Percentiles rank a stretch among this genome's conserved stretches.
Conservation (phyloP, 53 echinoderm and acorn worm species). For the Holothuria leucospilota region DNA sequence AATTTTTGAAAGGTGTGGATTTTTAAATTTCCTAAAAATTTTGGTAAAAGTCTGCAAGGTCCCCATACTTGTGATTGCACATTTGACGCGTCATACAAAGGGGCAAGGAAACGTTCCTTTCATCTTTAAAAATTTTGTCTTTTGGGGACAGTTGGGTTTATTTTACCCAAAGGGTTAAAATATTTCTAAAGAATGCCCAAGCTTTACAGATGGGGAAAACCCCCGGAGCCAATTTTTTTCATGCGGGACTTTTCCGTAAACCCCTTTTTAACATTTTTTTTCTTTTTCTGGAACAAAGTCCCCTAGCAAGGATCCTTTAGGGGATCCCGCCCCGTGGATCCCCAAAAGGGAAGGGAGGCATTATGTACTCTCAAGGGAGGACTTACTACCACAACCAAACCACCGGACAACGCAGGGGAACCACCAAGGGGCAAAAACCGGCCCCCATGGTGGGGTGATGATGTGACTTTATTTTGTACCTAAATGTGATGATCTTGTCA, state of each 20-base stretch:
- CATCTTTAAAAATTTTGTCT: too few species aligned
- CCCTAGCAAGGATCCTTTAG: conserved; percentile 1
- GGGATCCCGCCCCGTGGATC: neutral
- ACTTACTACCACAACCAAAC: conserved; percentile 61
- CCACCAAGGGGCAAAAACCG: conserved; percentile 43
- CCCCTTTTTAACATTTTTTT: conserved; percentile 18
- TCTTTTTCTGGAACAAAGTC: conserved; percentile 10
- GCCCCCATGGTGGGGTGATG: conserved; percentile 43
- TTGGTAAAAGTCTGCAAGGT: too few species aligned
- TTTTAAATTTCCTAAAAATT: too few species aligned
- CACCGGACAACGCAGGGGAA: conserved; percentile 70
- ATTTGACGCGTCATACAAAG: too few species aligned
- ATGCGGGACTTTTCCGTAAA: conserved; percentile 33
- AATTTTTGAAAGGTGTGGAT: too few species aligned
- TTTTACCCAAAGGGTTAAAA: too few species aligned
- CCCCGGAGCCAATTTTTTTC: neutral
- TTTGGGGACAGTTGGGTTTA: too few species aligned
- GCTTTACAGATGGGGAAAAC: conserved; percentile 14
- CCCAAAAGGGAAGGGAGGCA: conserved; percentile 43
- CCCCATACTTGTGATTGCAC: too few species aligned
- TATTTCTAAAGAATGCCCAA: conserved; percentile 16
- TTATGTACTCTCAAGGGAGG: conserved; percentile 62
- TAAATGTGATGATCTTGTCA: too few species aligned
- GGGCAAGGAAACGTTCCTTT: too few species aligned
- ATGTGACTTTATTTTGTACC: too few species aligned